These are phyloP conservation scores for Myathropa florea DNA, from an alignment of 2,888 invertebrate species.

Conservation along the genomic window DNA sequence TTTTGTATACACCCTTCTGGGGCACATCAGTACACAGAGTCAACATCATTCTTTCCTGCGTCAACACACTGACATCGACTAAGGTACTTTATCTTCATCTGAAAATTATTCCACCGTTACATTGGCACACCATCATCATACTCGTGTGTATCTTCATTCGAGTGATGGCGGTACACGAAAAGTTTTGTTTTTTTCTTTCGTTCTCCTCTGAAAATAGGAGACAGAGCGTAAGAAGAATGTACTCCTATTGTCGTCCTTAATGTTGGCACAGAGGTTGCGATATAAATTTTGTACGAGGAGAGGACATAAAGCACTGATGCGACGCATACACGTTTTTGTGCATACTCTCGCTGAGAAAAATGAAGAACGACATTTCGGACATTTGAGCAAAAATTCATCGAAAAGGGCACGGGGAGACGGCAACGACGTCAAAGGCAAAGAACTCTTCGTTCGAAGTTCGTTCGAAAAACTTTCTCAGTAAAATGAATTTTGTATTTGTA, in stretches of 20 bases:
- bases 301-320: neutral
- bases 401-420: neutral
- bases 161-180: neutral
- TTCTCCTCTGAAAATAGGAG: neutral
- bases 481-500: too few relatives aligned
- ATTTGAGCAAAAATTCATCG: neutral
- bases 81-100: slow-evolving; percentile 21
- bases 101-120: slow-evolving; percentile 15
- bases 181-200: neutral
- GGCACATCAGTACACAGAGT: neutral
- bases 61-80: slow-evolving; percentile 2
- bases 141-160: neutral
- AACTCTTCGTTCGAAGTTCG: too few relatives aligned
- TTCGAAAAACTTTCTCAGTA: too few relatives aligned
- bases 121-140: neutral
- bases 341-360: neutral
- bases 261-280: neutral
- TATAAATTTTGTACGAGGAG: neutral
- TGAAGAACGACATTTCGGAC: too few relatives aligned
- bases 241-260: neutral
- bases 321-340: neutral
- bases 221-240: neutral
- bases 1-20: neutral
- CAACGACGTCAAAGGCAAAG: neutral
- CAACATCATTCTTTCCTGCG: slow-evolving; percentile 1